Evolutionary conservation across 2,113 vertebrate genomes (phyloP).

Genomic region (Emydura subglobosa): DNA sequence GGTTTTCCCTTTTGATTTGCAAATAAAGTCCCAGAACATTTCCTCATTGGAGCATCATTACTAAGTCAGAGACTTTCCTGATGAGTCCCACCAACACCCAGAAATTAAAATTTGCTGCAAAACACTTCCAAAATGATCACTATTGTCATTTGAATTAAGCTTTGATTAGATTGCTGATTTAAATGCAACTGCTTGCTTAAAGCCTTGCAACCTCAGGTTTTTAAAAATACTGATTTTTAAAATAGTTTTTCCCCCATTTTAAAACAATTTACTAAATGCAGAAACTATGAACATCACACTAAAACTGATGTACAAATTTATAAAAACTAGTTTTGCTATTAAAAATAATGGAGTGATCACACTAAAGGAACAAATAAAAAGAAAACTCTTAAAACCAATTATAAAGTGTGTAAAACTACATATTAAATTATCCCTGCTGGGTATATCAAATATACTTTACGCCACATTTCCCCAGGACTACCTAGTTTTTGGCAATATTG

Average conservation of each 20-base stretch:
- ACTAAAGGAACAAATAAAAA: slow-evolving; percentile 58
- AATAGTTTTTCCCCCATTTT: slow-evolving; percentile 13
- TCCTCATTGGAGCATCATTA: background rate
- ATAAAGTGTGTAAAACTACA: slow-evolving; percentile 60
- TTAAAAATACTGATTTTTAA: slow-evolving; percentile 16
- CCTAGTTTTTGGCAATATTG: slow-evolving; percentile 34
- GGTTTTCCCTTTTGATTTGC: background rate
- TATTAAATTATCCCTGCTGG: slow-evolving; percentile 43
- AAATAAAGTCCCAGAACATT: background rate
- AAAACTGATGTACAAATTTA: slow-evolving; percentile 43
- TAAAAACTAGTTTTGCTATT: slow-evolving; percentile 73
- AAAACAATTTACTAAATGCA: slow-evolving; percentile 70
- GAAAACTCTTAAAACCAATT: slow-evolving; percentile 40
- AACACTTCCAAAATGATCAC: background rate
- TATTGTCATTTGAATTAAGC: background rate
- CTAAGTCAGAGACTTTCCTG: background rate
- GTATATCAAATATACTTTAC: background rate
- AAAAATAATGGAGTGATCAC: slow-evolving; percentile 67
- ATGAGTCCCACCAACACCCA: background rate
- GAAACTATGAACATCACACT: slow-evolving; percentile 62
- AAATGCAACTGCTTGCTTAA: slow-evolving; percentile 28
- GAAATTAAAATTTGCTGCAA: background rate
- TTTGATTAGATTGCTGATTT: slow-evolving; percentile 29
- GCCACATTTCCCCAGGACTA: slow-evolving; percentile 58
- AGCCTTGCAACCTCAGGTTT: slow-evolving; percentile 36